phyloP scores from a whole-genome alignment of 2,113 vertebrate species.

The Dryoscopus gambensis region DNA sequence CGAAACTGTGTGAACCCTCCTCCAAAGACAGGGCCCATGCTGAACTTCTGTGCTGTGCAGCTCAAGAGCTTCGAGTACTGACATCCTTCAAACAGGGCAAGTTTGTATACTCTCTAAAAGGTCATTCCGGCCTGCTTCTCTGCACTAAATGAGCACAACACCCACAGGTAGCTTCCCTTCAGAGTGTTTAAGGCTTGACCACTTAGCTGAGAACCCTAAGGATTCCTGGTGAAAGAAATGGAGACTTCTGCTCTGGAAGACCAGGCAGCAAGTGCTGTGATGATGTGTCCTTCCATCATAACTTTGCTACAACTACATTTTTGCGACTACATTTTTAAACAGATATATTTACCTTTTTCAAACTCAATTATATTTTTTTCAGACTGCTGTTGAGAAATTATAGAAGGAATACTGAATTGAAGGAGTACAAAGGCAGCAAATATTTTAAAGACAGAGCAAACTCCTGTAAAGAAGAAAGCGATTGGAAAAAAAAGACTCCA shows the following conservation, averaged over 20 bases:
- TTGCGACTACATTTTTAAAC: not conserved
- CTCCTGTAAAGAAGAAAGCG: not conserved
- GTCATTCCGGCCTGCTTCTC: not conserved
- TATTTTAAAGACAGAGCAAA: not conserved
- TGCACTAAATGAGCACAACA: not conserved
- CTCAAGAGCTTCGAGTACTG: not conserved
- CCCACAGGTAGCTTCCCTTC: not conserved
- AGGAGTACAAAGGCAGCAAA: not conserved
- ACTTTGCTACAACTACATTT: not conserved
- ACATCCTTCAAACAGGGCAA: not conserved
- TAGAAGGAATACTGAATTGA: not conserved
- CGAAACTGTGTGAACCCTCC: not conserved
- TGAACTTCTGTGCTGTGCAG: not conserved
- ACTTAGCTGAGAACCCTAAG: not conserved
- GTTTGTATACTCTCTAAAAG: not conserved
- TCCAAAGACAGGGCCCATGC: not conserved
- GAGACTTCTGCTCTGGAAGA: not conserved
- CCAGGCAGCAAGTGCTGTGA: not conserved
- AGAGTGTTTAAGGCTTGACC: not conserved
- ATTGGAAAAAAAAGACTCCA: not conserved
- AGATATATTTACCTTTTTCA: not conserved
- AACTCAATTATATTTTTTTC: not conserved
- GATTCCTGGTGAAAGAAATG: not conserved
- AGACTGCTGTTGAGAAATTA: not conserved
- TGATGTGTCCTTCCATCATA: not conserved